Evolutionary conservation across 1,140 invertebrate species (phyloP).

Genomic region (Pseudomyrmex pallidus): DNA sequence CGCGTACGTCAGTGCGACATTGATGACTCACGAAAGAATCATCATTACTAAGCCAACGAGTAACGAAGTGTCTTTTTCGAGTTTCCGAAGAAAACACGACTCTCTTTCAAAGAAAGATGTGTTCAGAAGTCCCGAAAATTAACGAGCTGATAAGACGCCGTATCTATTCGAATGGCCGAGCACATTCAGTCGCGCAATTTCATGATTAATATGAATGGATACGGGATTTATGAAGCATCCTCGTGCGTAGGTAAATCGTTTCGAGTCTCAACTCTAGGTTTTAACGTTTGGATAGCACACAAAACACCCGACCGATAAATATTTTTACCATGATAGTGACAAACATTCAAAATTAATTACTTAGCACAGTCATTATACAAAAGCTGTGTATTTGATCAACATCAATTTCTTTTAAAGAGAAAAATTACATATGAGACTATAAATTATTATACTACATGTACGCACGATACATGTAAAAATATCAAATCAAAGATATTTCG

Average conservation of each 20-base stretch:
- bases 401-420: too few relatives aligned
- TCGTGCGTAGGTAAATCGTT: background rate
- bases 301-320: too few relatives aligned
- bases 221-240: slow-evolving; percentile 14
- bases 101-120: slow-evolving; percentile 21
- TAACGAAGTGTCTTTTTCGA: slow-evolving; percentile 32
- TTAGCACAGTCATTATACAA: too few relatives aligned
- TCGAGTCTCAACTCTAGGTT: too few relatives aligned
- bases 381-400: too few relatives aligned
- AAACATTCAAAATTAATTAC: too few relatives aligned
- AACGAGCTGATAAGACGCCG: slow-evolving; percentile 59
- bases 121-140: slow-evolving; percentile 63
- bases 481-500: too few relatives aligned
- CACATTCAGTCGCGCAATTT: slow-evolving; percentile 12
- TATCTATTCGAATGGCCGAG: background rate
- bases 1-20: slow-evolving; percentile 65
- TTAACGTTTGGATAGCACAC: too few relatives aligned
- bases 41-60: slow-evolving; percentile 77
- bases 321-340: too few relatives aligned
- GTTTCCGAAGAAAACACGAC: slow-evolving; percentile 9
- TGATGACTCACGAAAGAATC: slow-evolving; percentile 82
- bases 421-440: too few relatives aligned
- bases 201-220: slow-evolving; percentile 18
- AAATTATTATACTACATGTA: too few relatives aligned
- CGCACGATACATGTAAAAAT: too few relatives aligned